Base-by-base conservation (phyloP, 2,888 invertebrate species). In the Eutolmus rufibarbis region DNA sequence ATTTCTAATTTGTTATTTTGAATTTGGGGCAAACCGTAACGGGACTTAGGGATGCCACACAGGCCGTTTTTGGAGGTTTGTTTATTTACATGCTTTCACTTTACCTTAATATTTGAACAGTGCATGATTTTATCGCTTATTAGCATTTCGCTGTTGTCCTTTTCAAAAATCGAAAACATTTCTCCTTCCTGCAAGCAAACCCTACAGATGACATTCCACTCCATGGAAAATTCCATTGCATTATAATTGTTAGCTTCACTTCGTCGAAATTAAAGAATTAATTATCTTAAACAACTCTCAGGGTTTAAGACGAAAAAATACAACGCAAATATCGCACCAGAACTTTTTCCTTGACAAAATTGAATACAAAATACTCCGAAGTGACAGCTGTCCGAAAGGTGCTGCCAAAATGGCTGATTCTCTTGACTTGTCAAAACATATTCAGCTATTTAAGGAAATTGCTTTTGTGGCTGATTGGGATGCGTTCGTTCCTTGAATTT, bases 81-180 rank as follows among this genome's bases (percentile, higher is more conserved):
- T 37, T 19, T 34, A 37, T 4, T 37, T 8, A n/a, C 5, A 3
- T 2, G 28, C 5, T 37, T 77, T 16, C 2, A 19, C 5, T 37
- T 74, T 43, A 87, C 87, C 51, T 87, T 66, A n/a, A 90, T 85
- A 16, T 90, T 90, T 4, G 91, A 91, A 87, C 92, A 91, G 77
- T 89, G 89, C 82, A 91, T 90, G 57, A 93, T 92, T 89, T 92
- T 93, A 2, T 92, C 92, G 16, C 90, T 90, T 78, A 92, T 90
- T 9, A 89, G 89, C 74, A 91, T 87, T 14, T 90, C 90, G 2
- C 90, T 89, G 43, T 91, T 77, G 43, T 89, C 89, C 14, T 88
- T 84, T 14, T 89, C 89, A 56, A 87, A 90, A 34, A 90, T 85
- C 9, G 90, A 89, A 57, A 74, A 46, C 87, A 90, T 88, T 56